phyloP scores from a whole-genome alignment of 2,797 vertebrate genomes.

The Salarias fasciatus region DNA sequence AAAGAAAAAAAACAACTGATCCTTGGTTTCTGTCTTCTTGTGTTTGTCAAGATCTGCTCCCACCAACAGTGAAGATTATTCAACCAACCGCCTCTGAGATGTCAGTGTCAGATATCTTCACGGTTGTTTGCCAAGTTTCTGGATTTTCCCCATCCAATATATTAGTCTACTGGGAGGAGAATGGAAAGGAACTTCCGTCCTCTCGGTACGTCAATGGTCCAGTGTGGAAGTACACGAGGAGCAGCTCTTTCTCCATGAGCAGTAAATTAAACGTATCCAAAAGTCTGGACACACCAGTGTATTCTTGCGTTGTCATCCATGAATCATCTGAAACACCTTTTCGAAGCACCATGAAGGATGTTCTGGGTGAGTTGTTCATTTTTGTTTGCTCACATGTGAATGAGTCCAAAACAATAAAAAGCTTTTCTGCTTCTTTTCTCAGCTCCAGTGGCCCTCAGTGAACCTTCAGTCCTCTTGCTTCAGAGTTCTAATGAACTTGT shows the following conservation, averaged over 20 bases:
- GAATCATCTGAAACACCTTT: constrained; percentile 63
- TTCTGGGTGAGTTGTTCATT: constrained; percentile 69
- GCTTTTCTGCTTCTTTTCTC: neutral
- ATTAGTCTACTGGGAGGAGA: constrained; percentile 67
- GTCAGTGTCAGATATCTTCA: constrained; percentile 10
- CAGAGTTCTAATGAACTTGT: constrained; percentile 63
- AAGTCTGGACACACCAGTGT: constrained; percentile 34
- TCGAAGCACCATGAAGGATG: constrained; percentile 36
- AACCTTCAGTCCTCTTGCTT: constrained; percentile 66
- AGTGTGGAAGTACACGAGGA: constrained; percentile 37
- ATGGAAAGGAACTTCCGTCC: constrained; percentile 39
- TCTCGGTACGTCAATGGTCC: constrained; percentile 61
- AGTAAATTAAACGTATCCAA: constrained; percentile 63
- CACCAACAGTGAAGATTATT: constrained; percentile 67
- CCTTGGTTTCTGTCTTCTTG: neutral
- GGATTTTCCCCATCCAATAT: constrained; percentile 74
- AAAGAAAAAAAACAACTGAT: too few relatives aligned
- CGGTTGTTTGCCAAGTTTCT: constrained; percentile 68
- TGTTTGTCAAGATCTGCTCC: constrained; percentile 47
- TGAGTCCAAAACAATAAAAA: neutral
- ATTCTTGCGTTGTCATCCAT: constrained; percentile 73
- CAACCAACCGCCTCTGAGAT: constrained; percentile 54
- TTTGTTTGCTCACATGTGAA: too few relatives aligned
- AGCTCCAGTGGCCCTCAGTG: constrained; percentile 52
- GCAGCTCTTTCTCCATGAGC: constrained; percentile 60